A percentile compares a stretch with the other conserved stretches of the same genome.
phyloP scores from a whole-genome alignment of 1,140 invertebrate species.

The Lepidostoma basale region DNA sequence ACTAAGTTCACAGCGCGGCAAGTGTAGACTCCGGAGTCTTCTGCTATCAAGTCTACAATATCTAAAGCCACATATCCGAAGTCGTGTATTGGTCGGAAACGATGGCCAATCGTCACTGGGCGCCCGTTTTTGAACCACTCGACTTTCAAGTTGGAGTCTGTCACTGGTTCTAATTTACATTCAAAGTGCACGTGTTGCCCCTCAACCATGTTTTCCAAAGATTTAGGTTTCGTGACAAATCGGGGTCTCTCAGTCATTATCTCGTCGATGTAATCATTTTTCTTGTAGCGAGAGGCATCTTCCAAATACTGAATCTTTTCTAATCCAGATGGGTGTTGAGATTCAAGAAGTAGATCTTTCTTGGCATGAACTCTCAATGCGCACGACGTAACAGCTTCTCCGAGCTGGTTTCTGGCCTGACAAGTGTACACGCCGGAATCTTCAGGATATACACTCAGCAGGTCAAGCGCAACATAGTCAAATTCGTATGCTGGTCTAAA shows the following conservation, averaged over 20 bases:
- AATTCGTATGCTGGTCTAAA: slow-evolving; percentile 97
- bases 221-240: slow-evolving; percentile 87
- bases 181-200: slow-evolving; percentile 96
- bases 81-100: slow-evolving; percentile 93
- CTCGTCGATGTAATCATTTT: slow-evolving; percentile 82
- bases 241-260: slow-evolving; percentile 79
- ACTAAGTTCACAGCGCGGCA: slow-evolving; percentile 89
- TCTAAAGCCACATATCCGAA: slow-evolving; percentile 94
- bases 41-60: slow-evolving; percentile 88
- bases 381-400: slow-evolving; percentile 93
- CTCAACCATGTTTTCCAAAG: slow-evolving; percentile 83
- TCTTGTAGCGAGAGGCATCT: slow-evolving; percentile 84
- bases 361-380: slow-evolving; percentile 87
- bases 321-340: slow-evolving; percentile 84
- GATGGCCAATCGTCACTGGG: slow-evolving; percentile 85
- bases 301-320: slow-evolving; percentile 92
- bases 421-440: slow-evolving; percentile 97
- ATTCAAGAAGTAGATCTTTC: slow-evolving; percentile 82
- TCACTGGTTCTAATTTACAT: slow-evolving; percentile 95
- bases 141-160: slow-evolving; percentile 90
- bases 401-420: slow-evolving; percentile 87
- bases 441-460: slow-evolving; percentile 93
- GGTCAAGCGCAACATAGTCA: slow-evolving; percentile 95
- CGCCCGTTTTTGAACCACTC: slow-evolving; percentile 94
- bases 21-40: slow-evolving; percentile 93